These are phyloP conservation scores for Micoletzkya japonica DNA, from an alignment of 2,888 invertebrate genomes.

Conservation along the genomic window DNA sequence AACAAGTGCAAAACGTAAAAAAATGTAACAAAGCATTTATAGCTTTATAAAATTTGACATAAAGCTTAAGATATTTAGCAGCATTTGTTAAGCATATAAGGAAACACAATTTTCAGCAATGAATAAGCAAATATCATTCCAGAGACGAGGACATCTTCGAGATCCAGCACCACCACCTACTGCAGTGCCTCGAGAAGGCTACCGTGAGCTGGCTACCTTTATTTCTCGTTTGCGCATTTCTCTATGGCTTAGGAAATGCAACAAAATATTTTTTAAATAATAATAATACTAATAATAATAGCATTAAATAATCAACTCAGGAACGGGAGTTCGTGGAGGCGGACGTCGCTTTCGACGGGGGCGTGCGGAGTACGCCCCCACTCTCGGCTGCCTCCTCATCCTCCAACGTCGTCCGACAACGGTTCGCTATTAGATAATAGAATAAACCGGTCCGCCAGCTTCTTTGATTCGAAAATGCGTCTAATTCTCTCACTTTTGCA, in stretches of 20 bases:
- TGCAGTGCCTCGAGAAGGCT: conserved; percentile 94
- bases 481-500: too few species aligned
- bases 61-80: not conserved
- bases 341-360: conserved; percentile 55
- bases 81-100: not conserved
- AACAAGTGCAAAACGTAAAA: not conserved
- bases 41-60: not conserved
- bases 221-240: not conserved
- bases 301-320: too few species aligned
- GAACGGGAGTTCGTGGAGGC: conserved; percentile 59
- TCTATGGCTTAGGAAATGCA: not conserved
- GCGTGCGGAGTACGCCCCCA: conserved; percentile 51
- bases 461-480: too few species aligned
- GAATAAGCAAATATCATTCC: too few species aligned
- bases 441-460: too few species aligned
- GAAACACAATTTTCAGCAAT: not conserved
- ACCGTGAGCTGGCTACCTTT: conserved; percentile 69
- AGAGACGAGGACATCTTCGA: conserved; percentile 96
- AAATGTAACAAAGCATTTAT: not conserved
- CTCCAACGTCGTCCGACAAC: conserved; percentile 14
- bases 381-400: conserved; percentile 35
- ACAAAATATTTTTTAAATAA: not conserved
- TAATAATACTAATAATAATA: not conserved
- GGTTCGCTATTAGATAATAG: not conserved
- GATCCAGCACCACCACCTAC: conserved; percentile 95